These are phyloP conservation scores for Agrochola litura DNA, from an alignment of 2,888 invertebrate genomes.

Conservation along the genomic window DNA sequence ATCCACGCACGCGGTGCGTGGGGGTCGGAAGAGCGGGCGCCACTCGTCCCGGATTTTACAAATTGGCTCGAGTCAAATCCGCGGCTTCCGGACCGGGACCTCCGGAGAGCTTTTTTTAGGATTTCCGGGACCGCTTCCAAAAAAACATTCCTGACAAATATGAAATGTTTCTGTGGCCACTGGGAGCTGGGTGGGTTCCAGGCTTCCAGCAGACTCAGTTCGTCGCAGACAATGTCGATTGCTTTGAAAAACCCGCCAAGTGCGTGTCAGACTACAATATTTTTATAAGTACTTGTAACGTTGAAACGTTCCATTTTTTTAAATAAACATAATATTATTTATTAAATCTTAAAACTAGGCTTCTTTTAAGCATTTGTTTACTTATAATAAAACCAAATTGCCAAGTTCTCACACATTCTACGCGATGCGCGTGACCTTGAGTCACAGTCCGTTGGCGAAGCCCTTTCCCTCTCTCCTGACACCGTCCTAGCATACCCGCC, in stretches of 20 bases:
- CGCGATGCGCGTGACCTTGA: no score
- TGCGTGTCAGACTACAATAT: no score
- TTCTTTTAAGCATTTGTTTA: no score
- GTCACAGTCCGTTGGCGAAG: no score
- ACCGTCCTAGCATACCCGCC: no score
- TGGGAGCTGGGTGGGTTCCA: background rate
- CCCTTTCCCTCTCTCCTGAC: no score
- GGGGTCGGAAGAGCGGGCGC: background rate
- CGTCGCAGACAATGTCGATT: background rate
- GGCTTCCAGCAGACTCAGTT: background rate
- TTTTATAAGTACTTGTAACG: no score
- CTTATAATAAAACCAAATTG: no score
- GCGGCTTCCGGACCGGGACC: constrained; percentile 28
- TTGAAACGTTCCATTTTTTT: no score
- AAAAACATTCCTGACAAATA: constrained; percentile 45
- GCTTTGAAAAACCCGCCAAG: background rate
- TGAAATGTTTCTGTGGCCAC: constrained; percentile 12
- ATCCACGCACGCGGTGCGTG: background rate
- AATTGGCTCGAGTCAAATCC: constrained; percentile 44
- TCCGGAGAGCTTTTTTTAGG: constrained; percentile 54
- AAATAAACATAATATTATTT: no score
- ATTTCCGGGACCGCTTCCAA: constrained; percentile 50
- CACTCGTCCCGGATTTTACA: constrained; percentile 44
- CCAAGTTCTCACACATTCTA: no score
- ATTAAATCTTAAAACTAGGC: no score